These are phyloP conservation scores for Brenthis hecate DNA, from an alignment of 2,888 invertebrate species.

Conservation along the genomic window DNA sequence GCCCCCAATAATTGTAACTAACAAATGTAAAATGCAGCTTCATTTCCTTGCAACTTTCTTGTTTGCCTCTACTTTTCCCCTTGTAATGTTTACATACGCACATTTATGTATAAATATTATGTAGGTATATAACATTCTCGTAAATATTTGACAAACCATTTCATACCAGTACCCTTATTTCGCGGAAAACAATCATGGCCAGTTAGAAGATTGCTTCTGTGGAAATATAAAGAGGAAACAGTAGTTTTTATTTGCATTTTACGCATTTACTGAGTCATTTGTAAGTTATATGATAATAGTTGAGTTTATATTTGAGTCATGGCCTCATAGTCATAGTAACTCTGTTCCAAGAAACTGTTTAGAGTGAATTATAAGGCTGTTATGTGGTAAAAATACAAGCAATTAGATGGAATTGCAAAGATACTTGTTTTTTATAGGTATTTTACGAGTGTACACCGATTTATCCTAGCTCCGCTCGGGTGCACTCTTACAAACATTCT, in stretches of 20 bases:
- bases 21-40: too few relatives aligned
- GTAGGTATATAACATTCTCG: too few relatives aligned
- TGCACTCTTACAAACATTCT: too few relatives aligned
- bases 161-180: background rate
- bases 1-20: too few relatives aligned
- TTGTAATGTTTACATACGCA: too few relatives aligned
- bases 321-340: background rate
- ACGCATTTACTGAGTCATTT: constrained; percentile 13
- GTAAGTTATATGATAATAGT: background rate
- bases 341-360: background rate
- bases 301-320: constrained; percentile 10
- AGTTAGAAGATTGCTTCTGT: constrained; percentile 20
- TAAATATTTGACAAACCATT: constrained; percentile 6
- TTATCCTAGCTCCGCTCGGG: too few relatives aligned
- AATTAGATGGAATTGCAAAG: background rate
- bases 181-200: constrained; percentile 14
- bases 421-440: background rate
- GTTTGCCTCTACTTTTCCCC: too few relatives aligned
- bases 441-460: background rate
- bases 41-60: too few relatives aligned
- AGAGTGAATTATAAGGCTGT: background rate
- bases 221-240: constrained; percentile 16
- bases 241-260: constrained; percentile 16
- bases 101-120: too few relatives aligned
- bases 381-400: background rate